A percentile compares a stretch with the other conserved stretches of the same genome.
Conservation (phyloP, 2,888 invertebrate genomes). For the Beris chalybata region DNA sequence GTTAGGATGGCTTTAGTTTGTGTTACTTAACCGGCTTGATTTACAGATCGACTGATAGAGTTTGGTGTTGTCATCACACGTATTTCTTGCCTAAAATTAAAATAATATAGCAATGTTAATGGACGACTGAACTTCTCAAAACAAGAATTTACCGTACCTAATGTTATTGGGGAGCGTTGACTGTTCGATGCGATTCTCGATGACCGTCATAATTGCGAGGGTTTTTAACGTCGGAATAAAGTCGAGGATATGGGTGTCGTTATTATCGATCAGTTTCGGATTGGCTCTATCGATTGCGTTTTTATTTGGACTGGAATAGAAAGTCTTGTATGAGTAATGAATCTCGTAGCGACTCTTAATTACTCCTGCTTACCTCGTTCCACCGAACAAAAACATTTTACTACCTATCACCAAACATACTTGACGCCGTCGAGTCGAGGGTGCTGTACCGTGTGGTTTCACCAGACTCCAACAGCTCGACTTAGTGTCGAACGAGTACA, state of each 20-base stretch:
- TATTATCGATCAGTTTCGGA: slow-evolving; percentile 68
- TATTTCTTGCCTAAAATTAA: slow-evolving; percentile 65
- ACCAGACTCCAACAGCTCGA: slow-evolving; percentile 65
- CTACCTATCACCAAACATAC: slow-evolving; percentile 76
- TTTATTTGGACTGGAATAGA: slow-evolving; percentile 28
- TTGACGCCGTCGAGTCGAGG: slow-evolving; percentile 72
- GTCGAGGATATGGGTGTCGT: slow-evolving; percentile 81
- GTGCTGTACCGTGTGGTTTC: slow-evolving; percentile 62
- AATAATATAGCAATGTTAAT: slow-evolving; percentile 11
- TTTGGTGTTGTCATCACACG: slow-evolving; percentile 71
- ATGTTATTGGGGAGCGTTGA: slow-evolving; percentile 66
- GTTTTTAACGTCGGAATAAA: slow-evolving; percentile 76
- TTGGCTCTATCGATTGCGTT: slow-evolving; percentile 11
- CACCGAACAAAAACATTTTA: slow-evolving; percentile 83
- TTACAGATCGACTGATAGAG: slow-evolving; percentile 63
- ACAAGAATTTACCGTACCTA: slow-evolving; percentile 57
- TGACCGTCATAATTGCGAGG: slow-evolving; percentile 67
- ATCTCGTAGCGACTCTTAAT: background rate
- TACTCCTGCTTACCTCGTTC: slow-evolving; percentile 70
- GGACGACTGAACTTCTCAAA: background rate
- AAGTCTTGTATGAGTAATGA: background rate
- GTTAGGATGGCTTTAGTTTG: too few relatives aligned
- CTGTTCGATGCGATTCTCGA: slow-evolving; percentile 67
- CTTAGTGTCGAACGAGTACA: slow-evolving; percentile 71
- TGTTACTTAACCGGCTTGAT: slow-evolving; percentile 48